Base-by-base conservation (phyloP, 1,140 invertebrate species). In the Achatina immaculata region DNA sequence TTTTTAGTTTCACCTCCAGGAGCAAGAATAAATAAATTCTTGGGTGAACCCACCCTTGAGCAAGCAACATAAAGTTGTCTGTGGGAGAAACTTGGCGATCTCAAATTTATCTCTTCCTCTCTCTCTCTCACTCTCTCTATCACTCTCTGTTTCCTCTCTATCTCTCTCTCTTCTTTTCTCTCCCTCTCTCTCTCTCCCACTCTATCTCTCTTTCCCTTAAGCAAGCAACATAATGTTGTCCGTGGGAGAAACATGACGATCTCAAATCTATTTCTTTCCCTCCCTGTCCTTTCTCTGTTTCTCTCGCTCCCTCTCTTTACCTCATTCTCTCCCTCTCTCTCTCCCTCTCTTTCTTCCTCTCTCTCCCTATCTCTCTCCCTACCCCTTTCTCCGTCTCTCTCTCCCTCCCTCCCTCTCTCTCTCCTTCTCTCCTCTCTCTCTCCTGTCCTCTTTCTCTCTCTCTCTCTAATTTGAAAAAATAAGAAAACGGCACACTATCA, bases 201-300 rank as follows among this genome's bases (percentile, higher is more conserved):
- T 38, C 36, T 72, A 7, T 72, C n/a, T 38, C 14, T 42, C 31
- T 72, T 42, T 14, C 36, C 14, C 69, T 72, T 36, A n/a, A n/a
- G n/a, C n/a, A n/a, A n/a, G n/a, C n/a, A n/a, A n/a, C n/a, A n/a
- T n/a, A n/a, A n/a, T n/a, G n/a, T n/a, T n/a, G n/a, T n/a, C n/a
- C n/a, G n/a, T n/a, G n/a, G n/a, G n/a, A n/a, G n/a, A n/a, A n/a
- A n/a, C n/a, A n/a, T n/a, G n/a, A n/a, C n/a, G n/a, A n/a, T n/a
- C n/a, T n/a, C n/a, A 6, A 14, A 6, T 38, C 43, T 51, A 19
- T 75, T 42, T 48, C 43, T 51, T 38, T 48, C 45, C 43, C 43
- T 48, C 31, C 43, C 73, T n/a, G 34, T 62, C 58, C 58, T 78
- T n/a, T 68, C 42, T 68, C 77, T 78, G 58, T 43, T 42, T 78